These are phyloP conservation scores for Leptonema lineaticorne DNA, from an alignment of 1,140 invertebrate species.

Conservation along the genomic window DNA sequence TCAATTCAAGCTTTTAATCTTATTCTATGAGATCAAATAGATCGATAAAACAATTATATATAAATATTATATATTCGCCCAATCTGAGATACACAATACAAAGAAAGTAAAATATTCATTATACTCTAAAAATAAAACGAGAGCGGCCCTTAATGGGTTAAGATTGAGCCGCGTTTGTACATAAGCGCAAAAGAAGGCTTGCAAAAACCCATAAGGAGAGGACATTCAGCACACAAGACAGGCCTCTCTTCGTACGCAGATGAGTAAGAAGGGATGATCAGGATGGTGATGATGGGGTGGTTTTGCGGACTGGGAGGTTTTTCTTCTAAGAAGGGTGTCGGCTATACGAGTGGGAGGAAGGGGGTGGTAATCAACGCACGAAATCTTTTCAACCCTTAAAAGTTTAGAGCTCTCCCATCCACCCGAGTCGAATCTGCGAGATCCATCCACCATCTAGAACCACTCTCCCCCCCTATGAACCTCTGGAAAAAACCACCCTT, in stretches of 20 bases:
- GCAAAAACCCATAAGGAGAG: slow-evolving; percentile 27
- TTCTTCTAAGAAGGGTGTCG: not conserved
- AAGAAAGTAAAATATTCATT: not conserved
- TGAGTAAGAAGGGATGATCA: not conserved
- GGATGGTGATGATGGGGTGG: not conserved
- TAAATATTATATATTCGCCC: too few species aligned
- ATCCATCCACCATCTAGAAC: not conserved
- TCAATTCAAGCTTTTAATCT: too few species aligned
- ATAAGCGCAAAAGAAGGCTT: too few species aligned
- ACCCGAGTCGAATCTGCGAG: not conserved
- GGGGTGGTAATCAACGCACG: slow-evolving; percentile 42
- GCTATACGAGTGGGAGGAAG: not conserved
- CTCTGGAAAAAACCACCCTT: not conserved
- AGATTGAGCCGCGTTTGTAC: slow-evolving; percentile 8
- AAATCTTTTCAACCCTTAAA: slow-evolving; percentile 44
- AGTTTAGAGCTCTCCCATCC: slow-evolving; percentile 37
- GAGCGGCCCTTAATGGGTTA: not conserved
- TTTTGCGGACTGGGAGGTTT: too few species aligned
- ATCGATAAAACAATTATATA: too few species aligned
- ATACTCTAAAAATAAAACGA: not conserved
- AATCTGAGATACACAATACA: not conserved
- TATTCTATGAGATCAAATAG: too few species aligned
- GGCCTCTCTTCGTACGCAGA: slow-evolving; percentile 23
- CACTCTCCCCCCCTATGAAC: not conserved
- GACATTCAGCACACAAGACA: slow-evolving; percentile 35